A percentile compares a stretch with the other conserved stretches of the same genome.
Conservation (phyloP, 2,113 vertebrate genomes). For the Sakesphorus luctuosus region DNA sequence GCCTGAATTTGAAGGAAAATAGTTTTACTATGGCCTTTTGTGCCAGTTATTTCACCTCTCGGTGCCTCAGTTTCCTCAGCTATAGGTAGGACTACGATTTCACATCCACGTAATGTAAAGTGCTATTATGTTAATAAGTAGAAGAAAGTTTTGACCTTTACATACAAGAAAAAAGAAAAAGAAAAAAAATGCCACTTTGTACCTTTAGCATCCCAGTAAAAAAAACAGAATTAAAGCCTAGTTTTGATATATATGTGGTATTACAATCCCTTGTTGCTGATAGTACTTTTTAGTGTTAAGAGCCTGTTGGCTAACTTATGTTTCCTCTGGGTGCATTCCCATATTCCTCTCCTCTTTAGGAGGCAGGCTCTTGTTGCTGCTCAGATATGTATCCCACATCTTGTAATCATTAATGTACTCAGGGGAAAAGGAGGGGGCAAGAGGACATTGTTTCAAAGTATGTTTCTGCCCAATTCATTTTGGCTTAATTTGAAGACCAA, state of each 20-base stretch:
- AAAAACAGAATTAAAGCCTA: conserved; percentile 3
- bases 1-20: background rate
- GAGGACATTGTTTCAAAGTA: conserved; percentile 68
- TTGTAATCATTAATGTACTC: conserved; percentile 67
- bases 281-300: conserved; percentile 52
- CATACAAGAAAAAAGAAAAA: background rate
- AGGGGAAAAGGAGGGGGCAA: conserved; percentile 61
- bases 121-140: background rate
- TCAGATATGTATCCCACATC: conserved; percentile 66
- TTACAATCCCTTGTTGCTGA: conserved; percentile 34
- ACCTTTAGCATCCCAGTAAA: conserved; percentile 11
- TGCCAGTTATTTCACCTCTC: background rate
- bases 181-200: background rate
- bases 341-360: conserved; percentile 47
- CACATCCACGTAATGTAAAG: background rate
- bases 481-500: conserved; percentile 67
- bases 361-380: conserved; percentile 22
- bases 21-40: background rate
- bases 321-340: conserved; percentile 53
- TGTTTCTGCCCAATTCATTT: conserved; percentile 74
- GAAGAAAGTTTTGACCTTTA: background rate
- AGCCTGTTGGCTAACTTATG: conserved; percentile 47
- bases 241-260: conserved; percentile 12
- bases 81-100: background rate
- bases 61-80: background rate